Percentiles rank a stretch among this genome's conserved stretches.
These are phyloP conservation scores for Oxyteleia sp. DNA, from an alignment of 2,888 invertebrate genomes.

Conservation along the genomic window DNA sequence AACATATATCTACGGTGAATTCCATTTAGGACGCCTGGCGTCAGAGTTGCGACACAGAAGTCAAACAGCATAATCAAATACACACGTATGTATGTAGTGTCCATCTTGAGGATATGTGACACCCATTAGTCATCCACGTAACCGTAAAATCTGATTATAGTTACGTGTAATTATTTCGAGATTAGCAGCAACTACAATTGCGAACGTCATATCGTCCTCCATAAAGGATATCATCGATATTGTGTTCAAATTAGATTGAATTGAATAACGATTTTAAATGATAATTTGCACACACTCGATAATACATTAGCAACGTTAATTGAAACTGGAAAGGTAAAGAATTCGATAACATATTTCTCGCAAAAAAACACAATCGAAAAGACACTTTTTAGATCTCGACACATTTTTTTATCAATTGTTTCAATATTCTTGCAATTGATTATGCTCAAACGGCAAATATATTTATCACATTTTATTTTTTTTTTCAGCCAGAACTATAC, in stretches of 20 bases:
- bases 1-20: constrained; percentile 15
- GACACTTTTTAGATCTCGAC: too few species aligned
- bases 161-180: constrained; percentile 51
- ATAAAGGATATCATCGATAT: not conserved
- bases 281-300: not conserved
- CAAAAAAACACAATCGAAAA: too few species aligned
- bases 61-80: constrained; percentile 50
- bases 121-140: constrained; percentile 40
- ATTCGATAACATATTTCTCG: not conserved
- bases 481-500: too few species aligned
- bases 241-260: constrained; percentile 17
- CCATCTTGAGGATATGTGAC: constrained; percentile 48
- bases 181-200: constrained; percentile 21
- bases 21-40: constrained; percentile 47
- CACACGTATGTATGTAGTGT: constrained; percentile 32
- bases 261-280: not conserved
- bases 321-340: not conserved
- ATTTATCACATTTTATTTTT: too few species aligned
- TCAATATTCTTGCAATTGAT: too few species aligned
- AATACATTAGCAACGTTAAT: not conserved
- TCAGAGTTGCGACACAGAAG: constrained; percentile 53
- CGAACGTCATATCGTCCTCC: not conserved
- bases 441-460: too few species aligned
- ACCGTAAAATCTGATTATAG: constrained; percentile 46
- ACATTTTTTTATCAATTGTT: too few species aligned